Evolutionary conservation across 2,888 invertebrate species (phyloP).

Genomic region (Unio delphinus): DNA sequence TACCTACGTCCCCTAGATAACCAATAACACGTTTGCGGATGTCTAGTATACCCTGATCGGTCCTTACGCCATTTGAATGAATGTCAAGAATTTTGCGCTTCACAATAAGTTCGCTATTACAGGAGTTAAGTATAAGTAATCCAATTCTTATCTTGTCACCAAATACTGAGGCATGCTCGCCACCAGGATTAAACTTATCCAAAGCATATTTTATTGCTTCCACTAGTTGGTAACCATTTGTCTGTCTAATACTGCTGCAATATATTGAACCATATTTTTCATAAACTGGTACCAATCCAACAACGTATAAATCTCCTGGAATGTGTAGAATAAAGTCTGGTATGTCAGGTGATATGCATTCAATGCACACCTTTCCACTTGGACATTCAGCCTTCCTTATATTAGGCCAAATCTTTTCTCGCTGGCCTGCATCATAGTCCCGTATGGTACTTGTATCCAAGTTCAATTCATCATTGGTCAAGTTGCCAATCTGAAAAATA

Average conservation of each 20-base stretch:
- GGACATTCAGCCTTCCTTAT: too few relatives aligned
- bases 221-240: background rate
- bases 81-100: background rate
- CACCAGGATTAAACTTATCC: background rate
- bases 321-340: background rate
- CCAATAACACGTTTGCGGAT: background rate
- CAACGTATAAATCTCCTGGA: background rate
- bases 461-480: too few relatives aligned
- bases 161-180: background rate
- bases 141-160: background rate
- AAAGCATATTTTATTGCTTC: background rate
- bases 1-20: background rate
- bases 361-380: too few relatives aligned
- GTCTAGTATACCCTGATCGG: background rate
- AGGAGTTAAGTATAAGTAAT: constrained; percentile 1
- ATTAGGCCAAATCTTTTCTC: too few relatives aligned
- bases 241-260: background rate
- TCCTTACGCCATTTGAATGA: background rate
- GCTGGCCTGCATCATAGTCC: too few relatives aligned
- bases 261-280: background rate
- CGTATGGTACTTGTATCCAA: too few relatives aligned
- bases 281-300: background rate
- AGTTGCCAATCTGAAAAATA: too few relatives aligned
- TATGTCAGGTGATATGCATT: too few relatives aligned
- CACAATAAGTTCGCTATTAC: background rate